Evolutionary conservation across 2,113 vertebrate genomes (phyloP), one percentile per base, ranked within the genome.

Genomic region (Archilochus colubris): DNA sequence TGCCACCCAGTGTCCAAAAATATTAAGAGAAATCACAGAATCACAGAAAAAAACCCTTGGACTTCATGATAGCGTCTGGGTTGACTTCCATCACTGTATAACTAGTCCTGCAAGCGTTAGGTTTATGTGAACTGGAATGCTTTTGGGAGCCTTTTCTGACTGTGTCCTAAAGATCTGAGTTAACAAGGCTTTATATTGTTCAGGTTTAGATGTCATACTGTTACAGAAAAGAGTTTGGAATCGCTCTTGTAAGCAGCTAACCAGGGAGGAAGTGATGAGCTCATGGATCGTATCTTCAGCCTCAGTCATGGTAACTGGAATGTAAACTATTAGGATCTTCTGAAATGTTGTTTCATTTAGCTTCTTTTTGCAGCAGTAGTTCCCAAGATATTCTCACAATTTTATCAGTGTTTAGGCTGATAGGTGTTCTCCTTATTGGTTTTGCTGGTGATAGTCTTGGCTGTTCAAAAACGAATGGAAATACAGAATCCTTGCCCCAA

Each of bases 251-350:
- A 82, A 50, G 7, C 38, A 79, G 57, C 19, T 88, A 46, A 48
- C 5, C 9, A 14, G 15, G 21, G 50, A 82, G 40, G 46, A 79
- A 48, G 25, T 0, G 0, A 27, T 48, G n/a, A 82, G 18, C 18
- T 44, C 38, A 14, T 7, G 31, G 36, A 67, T 57, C 51, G 43
- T 57, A 7, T 88, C 53, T 84, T 87, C 43, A 54, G 43, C 2
- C 21, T 81, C 70, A 55, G 28, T 15, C 53, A 24, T 24, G 38
- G 20, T 15, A 87, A 28, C 24, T 64, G 44, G 3, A 50, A 9
- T 46, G 59, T 20, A 63, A 74, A 33, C 10, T 33, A 22, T 48
- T 44, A 43, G 24, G 46, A 40, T 61, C 66, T 50, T 95, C 68
- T 51, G 59, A 63, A 86, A 30, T 48, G 10, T 51, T 84, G 8